Evolutionary conservation across 2,888 invertebrate genomes (phyloP), one percentile per base, ranked within the genome.

Genomic region (Idaea dimidiata): DNA sequence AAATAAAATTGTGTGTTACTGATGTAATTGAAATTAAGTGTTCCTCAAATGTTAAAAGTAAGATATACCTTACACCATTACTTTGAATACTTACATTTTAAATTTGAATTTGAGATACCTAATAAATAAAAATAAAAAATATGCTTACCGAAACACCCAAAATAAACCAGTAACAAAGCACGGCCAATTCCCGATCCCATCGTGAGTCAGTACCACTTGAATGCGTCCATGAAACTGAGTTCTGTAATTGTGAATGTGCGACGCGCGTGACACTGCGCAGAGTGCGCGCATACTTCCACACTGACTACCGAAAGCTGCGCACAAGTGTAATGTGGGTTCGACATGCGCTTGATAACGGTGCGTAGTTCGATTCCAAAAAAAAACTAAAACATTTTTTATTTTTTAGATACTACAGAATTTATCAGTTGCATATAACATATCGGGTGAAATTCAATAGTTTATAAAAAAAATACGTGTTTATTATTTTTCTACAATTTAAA

Each of bases 71-170:
- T n/a, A n/a, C n/a, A n/a, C n/a, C n/a, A n/a, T n/a, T n/a, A n/a
- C n/a, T 17, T 57, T 60, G 43, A 61, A 33, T 58, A n/a, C 33
- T 17, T 53, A 56, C n/a, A 59, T 54, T 18, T 6, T 3, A 8
- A 32, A 32, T 1, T 32, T 32, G 10, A 0, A 32, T 32, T 10
- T 32, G 43, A 43, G 3, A 8, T 3, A 43, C 3, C 8, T 14
- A 43, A 7, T 3, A 43, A 43, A 33, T 10, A 8, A 14, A 43
- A 0, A 43, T 8, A 43, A 43, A 14, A 43, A 43, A 8, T 10
- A 10, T 14, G 43, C 43, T 43, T 43, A 43, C 43, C 43, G 43
- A 43, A 43, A 43, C 43, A 43, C 3, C 43, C 43, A 14, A 43
- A 43, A 43, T 43, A 43, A 6, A 43, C 8, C 43, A 43, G 8